Evolutionary conservation across 2,113 vertebrate species (phyloP).

Genomic region (Pteruthius melanotis): DNA sequence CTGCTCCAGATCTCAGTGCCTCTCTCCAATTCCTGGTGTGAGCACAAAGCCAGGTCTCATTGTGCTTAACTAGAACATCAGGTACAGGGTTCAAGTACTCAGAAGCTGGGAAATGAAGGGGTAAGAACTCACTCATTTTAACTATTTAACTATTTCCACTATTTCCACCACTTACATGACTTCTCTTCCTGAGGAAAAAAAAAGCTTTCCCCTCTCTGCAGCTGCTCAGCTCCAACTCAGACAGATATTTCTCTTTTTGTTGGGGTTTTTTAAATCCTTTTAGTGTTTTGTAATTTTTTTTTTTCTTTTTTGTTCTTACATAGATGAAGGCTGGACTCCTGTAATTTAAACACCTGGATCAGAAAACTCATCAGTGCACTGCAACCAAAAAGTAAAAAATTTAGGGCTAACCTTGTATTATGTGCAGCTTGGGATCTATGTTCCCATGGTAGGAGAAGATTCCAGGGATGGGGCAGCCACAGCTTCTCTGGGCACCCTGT

Average conservation of each 20-base stretch:
- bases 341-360: neutral
- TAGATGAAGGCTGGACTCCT: neutral
- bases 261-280: accelerated
- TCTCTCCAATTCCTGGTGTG: neutral
- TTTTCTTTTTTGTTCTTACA: neutral
- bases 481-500: neutral
- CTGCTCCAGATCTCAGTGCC: neutral
- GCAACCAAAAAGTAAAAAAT: neutral
- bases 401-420: accelerated
- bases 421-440: neutral
- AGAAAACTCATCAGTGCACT: neutral
- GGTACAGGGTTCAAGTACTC: neutral
- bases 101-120: neutral
- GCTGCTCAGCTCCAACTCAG: neutral
- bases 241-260: neutral
- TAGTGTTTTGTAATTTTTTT: neutral
- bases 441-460: neutral
- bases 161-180: neutral
- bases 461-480: neutral
- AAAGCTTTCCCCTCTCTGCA: neutral
- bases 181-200: neutral
- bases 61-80: neutral
- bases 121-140: neutral
- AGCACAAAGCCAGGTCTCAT: neutral
- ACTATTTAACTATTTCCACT: neutral